Percentiles rank a stretch among this genome's conserved stretches.
These are phyloP conservation scores for Leptarthrus brevirostris DNA, from an alignment of 2,888 invertebrate species.

Conservation along the genomic window DNA sequence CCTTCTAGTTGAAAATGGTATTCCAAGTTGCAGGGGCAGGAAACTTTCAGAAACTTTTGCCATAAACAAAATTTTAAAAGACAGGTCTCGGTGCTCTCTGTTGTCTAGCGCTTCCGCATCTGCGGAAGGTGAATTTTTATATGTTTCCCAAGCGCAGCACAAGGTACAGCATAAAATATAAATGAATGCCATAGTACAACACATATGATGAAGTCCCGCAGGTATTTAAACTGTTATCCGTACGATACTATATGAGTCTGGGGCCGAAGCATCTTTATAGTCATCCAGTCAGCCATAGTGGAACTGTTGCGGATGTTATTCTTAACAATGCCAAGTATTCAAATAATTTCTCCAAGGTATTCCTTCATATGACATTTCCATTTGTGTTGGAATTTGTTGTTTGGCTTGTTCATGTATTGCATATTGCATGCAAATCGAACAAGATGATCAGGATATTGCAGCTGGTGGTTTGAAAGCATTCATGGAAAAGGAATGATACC, in stretches of 20 bases:
- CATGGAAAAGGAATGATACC: slow-evolving; percentile 32
- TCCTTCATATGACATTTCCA: slow-evolving; percentile 44
- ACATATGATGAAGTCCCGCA: slow-evolving; percentile 15
- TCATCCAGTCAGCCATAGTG: slow-evolving; percentile 8
- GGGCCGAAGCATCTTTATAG: slow-evolving; percentile 17
- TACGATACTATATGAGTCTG: slow-evolving; percentile 28
- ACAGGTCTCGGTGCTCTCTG: slow-evolving; percentile 32
- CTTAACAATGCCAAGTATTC: slow-evolving; percentile 44
- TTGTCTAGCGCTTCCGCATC: slow-evolving; percentile 29
- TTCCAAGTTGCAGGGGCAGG: slow-evolving; percentile 26
- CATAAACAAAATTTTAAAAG: slow-evolving; percentile 46
- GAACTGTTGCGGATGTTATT: slow-evolving; percentile 31
- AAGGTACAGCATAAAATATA: slow-evolving; percentile 32
- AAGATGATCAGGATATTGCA: slow-evolving; percentile 42
- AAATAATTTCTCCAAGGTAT: slow-evolving; percentile 39
- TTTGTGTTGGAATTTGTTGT: slow-evolving; percentile 13
- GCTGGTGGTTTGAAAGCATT: slow-evolving; percentile 2
- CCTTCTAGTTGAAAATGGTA: slow-evolving; percentile 36
- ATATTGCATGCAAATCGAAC: slow-evolving; percentile 42
- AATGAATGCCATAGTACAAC: slow-evolving; percentile 22
- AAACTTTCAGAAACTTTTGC: slow-evolving; percentile 41
- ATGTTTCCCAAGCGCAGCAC: not conserved
- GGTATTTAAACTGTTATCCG: slow-evolving; percentile 44
- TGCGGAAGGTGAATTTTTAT: slow-evolving; percentile 45
- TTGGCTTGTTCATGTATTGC: slow-evolving; percentile 15